A percentile compares a stretch with the other conserved stretches of the same genome.
Conservation (phyloP, 2,113 vertebrate species). For the Microtus pennsylvanicus region DNA sequence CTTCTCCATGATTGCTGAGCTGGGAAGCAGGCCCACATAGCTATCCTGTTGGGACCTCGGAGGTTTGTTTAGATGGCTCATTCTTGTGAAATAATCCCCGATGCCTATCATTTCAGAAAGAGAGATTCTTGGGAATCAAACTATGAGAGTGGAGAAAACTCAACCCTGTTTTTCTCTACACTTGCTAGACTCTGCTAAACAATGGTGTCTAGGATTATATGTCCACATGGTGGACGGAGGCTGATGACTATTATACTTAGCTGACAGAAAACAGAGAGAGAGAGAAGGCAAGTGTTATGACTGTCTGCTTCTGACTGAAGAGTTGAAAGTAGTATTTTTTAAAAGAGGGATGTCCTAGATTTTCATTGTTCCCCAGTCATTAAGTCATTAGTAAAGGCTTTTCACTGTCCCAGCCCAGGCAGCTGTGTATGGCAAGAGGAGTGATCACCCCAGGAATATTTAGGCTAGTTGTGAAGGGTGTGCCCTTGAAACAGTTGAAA, state of each 20-base stretch:
- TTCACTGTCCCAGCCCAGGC: not conserved
- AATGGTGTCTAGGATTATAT: not conserved
- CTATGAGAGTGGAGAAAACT: not conserved
- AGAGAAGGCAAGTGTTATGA: not conserved
- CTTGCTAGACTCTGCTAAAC: not conserved
- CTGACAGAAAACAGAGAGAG: not conserved
- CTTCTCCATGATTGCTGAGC: not conserved
- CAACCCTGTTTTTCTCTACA: not conserved
- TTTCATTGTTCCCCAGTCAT: not conserved
- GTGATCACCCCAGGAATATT: not conserved
- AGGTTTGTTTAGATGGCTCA: not conserved
- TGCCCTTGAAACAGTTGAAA: not conserved
- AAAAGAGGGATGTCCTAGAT: conserved; percentile 16
- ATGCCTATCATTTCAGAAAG: not conserved
- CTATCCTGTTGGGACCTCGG: not conserved
- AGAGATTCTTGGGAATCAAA: not conserved
- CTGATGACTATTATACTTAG: not conserved
- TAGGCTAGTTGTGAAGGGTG: not conserved
- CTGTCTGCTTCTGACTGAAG: not conserved
- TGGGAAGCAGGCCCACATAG: not conserved
- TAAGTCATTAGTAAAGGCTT: conserved; percentile 41
- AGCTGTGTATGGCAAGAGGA: not conserved
- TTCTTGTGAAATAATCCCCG: not conserved
- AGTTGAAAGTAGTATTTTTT: not conserved
- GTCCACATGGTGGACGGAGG: not conserved